Base-by-base conservation (phyloP, 2,888 invertebrate genomes). In the Hirtodrosophila cameraria region DNA sequence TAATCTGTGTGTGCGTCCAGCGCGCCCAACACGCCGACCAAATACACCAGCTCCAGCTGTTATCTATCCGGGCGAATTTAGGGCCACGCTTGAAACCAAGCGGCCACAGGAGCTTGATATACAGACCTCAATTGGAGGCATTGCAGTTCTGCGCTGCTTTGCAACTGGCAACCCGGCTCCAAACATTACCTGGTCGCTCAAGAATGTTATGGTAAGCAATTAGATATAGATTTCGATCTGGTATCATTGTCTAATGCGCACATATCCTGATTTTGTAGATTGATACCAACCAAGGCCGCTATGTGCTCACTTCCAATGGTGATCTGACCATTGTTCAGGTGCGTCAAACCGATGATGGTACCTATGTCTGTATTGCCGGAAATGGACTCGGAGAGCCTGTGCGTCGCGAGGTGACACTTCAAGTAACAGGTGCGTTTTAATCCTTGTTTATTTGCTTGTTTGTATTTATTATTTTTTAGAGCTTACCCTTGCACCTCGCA, bases 311-410 rank as follows among this genome's bases (percentile, higher is more conserved):
- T 0, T 93, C 92, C 2, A 95, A 95, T 82, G 96, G 96, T 11
- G 94, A 96, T 1, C 92, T 97, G 48, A 95, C 97, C 90, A 97
- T 98, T 64, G 94, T 96, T 11, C 95, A 95, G 31, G 92, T 97
- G 20, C 94, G 94, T 87, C 94, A 93, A 71, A 94, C 94, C 50
- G 98, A 98, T 90, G 93, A 94, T 16, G 98, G 97, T 28, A 93
- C 94, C 8, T 98, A 98, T 90, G 93, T 95, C 52, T 98, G 98
- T 88, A 93, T 94, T 6, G 98, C 97, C 1, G 94, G 95, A 88
- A 98, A 98, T 90, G 93, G 93, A 1, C 91, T 95, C 18, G 96
- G 95, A 12, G 90, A 92, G 42, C 94, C 96, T 9, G 92, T 93
- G 25, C 93, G 94, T 79, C 93, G 92, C 73, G 94, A 96, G 90